Base-by-base conservation (phyloP, 1,140 invertebrate genomes). In the Spodoptera litura region DNA sequence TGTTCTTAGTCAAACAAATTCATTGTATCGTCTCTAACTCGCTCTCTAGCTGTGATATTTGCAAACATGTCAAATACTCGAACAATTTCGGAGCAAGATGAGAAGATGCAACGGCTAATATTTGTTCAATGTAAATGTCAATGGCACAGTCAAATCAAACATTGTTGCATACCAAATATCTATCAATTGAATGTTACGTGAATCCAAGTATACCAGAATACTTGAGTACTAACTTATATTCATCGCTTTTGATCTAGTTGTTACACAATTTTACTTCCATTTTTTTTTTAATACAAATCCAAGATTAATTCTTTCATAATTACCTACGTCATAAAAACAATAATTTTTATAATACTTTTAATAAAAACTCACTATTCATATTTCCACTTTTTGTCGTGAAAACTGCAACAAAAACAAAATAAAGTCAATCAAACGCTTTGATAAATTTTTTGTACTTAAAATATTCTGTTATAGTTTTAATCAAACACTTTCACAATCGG, bases 121-220 rank as follows among this genome's bases (percentile, higher is more conserved):
- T 62, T 59, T 59, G 58, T 15, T 31, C 2, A 59, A 58, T 3
- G 55, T 58, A 31, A 59, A 59, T 59, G 27, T 27, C 56, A 59
- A 59, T 15, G 27, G 58, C 55, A 59, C 9, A 31, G 12, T 15
- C 20, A 59, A 31, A 11, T 59, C 25, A 13, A 44, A 44, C 38
- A 8, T 6, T 5, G 1, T 44, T 10, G 6, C 38, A 44, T 6
- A 10, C 38, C 6, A 44, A 44, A 44, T 44, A 44, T 44, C 38
- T 44, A 10, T 44, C 38, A 44, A 44, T 44, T 8, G 3, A 6
- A 10, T 44, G 5, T 6, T 44, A 8, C 6, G 6, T 44, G 38
- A 8, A 44, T 44, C 1, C 5, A 44, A 44, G 9, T 44, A 8
- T 44, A 44, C 38, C 9, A 10, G 9, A 44, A 44, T 44, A 44